Base-by-base conservation (phyloP, 2,113 vertebrate genomes). In the Donacobius atricapilla region DNA sequence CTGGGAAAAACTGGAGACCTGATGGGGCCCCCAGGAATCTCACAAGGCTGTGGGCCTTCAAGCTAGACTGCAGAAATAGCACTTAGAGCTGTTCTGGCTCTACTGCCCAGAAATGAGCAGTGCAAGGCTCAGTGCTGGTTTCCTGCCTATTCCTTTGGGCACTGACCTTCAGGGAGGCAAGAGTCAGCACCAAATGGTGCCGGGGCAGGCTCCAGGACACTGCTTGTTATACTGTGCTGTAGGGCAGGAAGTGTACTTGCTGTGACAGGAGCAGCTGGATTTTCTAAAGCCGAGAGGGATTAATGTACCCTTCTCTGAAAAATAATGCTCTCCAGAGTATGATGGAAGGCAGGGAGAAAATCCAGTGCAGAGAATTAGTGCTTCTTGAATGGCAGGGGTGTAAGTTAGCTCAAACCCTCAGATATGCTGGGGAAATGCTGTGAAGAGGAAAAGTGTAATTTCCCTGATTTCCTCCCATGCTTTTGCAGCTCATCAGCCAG, bases 401-500 rank as follows among this genome's bases (percentile, higher is more conserved):
- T 21, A 77, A 51, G 30, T 75, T 45, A 77, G 17, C 69, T 76
- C 1, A 1, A 77, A 61, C 30, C 5, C 47, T 69, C 42, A 64
- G 42, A 42, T 6, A 5, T 17, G 7, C 10, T 33, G 45, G 48
- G 54, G 17, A 83, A 93, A 85, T 48, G 44, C 47, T 72, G 47
- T 16, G 3, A 78, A 65, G 28, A 39, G 10, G 20, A 71, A 37
- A 88, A 83, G 45, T 76, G 35, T 7, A n/a, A 25, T 75, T 91
- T 85, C 40, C n/a, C 31, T 94, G 60, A 76, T 40, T 45, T 65
- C 51, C 18, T 73, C 66, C 22, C 8, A 5, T 93, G 60, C 28
- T 77, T 61, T 64, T 81, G 8, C 97, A 99, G 99, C 98, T 99
- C 66, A 98, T 99, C 98, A 99, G 98, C 95, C 99, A 99, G 97